phyloP scores from a whole-genome alignment of 2,888 invertebrate species.

The Caradrina kadenii region DNA sequence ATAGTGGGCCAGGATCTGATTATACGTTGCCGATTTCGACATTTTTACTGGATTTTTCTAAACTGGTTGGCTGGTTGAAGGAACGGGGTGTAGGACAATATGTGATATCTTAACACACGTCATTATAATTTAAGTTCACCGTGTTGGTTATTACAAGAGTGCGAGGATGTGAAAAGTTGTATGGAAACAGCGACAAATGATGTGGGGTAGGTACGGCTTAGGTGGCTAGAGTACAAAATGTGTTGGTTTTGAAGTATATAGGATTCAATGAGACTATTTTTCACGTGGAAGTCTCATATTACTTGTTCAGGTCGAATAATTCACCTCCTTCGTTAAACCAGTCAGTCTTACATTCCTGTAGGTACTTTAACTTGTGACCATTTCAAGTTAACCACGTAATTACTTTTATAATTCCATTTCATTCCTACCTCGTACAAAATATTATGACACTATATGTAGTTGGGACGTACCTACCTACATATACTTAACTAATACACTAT shows the following conservation, averaged over 20 bases:
- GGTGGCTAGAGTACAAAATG: background rate
- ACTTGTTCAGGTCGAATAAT: background rate
- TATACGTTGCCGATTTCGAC: slow-evolving; percentile 33
- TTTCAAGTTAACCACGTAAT: slow-evolving; percentile 1
- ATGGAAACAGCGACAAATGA: background rate
- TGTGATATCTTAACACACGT: background rate
- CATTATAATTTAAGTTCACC: background rate
- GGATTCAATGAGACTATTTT: background rate
- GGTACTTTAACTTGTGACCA: slow-evolving; percentile 16
- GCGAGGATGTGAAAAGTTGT: background rate
- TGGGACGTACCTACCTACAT: slow-evolving; percentile 15
- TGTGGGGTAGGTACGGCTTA: background rate
- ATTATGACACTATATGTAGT: slow-evolving; percentile 35
- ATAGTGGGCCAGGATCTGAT: slow-evolving; percentile 54
- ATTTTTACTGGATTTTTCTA: slow-evolving; percentile 6
- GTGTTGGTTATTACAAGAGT: background rate
- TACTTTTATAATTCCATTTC: slow-evolving; percentile 12
- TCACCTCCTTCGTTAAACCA: slow-evolving; percentile 12
- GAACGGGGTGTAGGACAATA: background rate
- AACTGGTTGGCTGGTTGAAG: slow-evolving; percentile 26
- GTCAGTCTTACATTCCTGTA: background rate
- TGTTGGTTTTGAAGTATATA: too few relatives aligned
- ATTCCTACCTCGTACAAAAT: slow-evolving; percentile 38
- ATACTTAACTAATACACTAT: slow-evolving; percentile 4
- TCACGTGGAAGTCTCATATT: background rate